A percentile compares a stretch with the other conserved stretches of the same genome.
Conservation (phyloP, 2,888 invertebrate genomes). For the Pseudoips prasinana region DNA sequence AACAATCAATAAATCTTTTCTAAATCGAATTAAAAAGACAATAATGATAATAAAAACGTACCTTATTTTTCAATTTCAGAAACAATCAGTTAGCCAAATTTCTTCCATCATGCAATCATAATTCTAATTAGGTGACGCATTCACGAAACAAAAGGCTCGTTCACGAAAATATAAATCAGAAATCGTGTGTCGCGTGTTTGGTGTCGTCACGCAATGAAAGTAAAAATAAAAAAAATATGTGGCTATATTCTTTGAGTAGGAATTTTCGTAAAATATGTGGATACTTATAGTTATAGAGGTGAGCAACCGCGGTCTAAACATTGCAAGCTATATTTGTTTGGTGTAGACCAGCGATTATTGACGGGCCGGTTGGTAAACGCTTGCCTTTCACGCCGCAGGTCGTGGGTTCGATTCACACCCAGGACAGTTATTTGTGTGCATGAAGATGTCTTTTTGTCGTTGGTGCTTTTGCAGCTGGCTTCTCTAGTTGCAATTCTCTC, state of each 20-base stretch:
- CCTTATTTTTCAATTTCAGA: no score
- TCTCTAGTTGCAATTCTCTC: no score
- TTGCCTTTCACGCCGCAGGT: no score
- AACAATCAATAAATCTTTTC: no score
- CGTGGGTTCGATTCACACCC: no score
- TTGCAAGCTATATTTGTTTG: conserved; percentile 31
- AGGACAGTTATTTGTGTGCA: no score
- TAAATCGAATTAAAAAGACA: no score
- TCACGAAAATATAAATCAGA: conserved; percentile 56
- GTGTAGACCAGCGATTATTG: conserved; percentile 23
- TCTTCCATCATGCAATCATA: conserved; percentile 36
- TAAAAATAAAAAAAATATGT: conserved; percentile 30
- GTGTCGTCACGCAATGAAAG: conserved; percentile 61
- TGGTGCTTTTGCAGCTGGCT: no score
- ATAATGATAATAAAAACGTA: no score
- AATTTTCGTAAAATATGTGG: conserved; percentile 51
- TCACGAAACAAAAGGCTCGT: conserved; percentile 44
- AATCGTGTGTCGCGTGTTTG: conserved; percentile 58
- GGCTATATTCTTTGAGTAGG: conserved; percentile 26
- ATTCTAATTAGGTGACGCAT: conserved; percentile 47
- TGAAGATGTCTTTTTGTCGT: no score
- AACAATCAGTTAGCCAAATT: no score
- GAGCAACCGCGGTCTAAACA: conserved; percentile 31
- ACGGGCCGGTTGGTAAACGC: no score
- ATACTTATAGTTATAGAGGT: conserved; percentile 38